Evolutionary conservation across 1,140 invertebrate species (phyloP).

Genomic region (Drosophila bocki): DNA sequence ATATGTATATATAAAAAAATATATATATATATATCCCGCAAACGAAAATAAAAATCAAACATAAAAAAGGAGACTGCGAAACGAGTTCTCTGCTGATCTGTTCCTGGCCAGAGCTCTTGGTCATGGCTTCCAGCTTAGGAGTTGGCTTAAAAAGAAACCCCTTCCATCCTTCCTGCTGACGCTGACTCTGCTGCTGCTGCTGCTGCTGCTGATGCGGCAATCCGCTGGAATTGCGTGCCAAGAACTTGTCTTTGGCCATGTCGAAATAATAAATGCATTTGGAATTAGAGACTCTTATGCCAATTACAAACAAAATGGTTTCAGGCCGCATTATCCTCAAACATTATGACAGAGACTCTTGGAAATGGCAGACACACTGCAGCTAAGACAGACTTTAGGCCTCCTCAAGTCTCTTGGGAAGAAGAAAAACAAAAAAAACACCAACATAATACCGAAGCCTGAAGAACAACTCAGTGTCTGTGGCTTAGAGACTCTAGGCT

Average conservation of each 20-base stretch:
- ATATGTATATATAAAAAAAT: constrained; percentile 34
- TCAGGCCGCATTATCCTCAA: constrained; percentile 81
- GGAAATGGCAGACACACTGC: constrained; percentile 16
- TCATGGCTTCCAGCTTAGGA: constrained; percentile 56
- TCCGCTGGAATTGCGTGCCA: constrained; percentile 50
- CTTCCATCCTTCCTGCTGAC: background rate
- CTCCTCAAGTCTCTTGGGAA: constrained; percentile 5
- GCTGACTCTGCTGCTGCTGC: background rate
- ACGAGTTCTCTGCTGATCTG: constrained; percentile 64
- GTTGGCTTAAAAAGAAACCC: constrained; percentile 32
- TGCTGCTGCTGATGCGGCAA: background rate
- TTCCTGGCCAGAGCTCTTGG: constrained; percentile 58
- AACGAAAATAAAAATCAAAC: constrained; percentile 30
- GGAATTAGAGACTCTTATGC: constrained; percentile 82
- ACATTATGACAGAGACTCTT: constrained; percentile 68
- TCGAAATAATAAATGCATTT: constrained; percentile 83
- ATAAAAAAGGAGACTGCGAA: constrained; percentile 32
- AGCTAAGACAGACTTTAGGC: constrained; percentile 14
- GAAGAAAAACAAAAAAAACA: background rate
- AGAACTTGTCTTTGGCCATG: constrained; percentile 66
- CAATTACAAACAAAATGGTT: constrained; percentile 83
- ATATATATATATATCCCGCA: constrained; percentile 37
- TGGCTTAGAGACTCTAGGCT: background rate
- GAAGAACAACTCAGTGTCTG: constrained; percentile 1
- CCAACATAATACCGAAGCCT: background rate